Percentiles rank a stretch among this genome's conserved stretches.
These are phyloP conservation scores for Parazoanthus darwini DNA, from an alignment of 92 coral and sea anemone species.

Conservation along the genomic window DNA sequence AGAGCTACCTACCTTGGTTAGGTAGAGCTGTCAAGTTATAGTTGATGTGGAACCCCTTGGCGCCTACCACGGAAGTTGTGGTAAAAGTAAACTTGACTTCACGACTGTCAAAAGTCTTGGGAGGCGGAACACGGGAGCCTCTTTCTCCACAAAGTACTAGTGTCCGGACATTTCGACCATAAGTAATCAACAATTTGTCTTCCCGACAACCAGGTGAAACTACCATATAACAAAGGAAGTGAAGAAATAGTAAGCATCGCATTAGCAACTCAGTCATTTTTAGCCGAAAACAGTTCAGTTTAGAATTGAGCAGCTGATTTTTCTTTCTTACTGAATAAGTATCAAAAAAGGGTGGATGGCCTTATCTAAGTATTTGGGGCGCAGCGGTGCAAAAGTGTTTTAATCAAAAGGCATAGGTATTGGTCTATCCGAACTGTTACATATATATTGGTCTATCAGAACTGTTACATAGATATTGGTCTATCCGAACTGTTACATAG, in stretches of 20 bases:
- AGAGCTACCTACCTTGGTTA: neutral
- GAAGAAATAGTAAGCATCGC: neutral
- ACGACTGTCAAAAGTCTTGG: conserved; percentile 9
- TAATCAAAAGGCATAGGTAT: too few species aligned
- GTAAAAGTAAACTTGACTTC: conserved; percentile 16
- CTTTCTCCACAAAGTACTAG: neutral
- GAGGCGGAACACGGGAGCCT: conserved; percentile 9
- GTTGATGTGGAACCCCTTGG: conserved; percentile 26
- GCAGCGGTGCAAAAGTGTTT: too few species aligned
- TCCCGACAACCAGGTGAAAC: neutral
- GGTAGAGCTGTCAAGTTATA: conserved; percentile 19
- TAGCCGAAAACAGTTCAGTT: too few species aligned
- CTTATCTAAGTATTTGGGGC: too few species aligned
- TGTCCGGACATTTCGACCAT: neutral
- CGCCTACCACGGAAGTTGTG: neutral
- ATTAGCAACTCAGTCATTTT: neutral
- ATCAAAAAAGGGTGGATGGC: too few species aligned
- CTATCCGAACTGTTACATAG: too few species aligned
- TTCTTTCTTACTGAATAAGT: too few species aligned
- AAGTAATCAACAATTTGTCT: conserved; percentile 4
- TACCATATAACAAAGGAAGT: neutral
- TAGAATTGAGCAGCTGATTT: too few species aligned
- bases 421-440: too few species aligned
- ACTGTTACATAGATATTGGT: too few species aligned
- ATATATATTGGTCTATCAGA: too few species aligned